Base-by-base conservation (phyloP, 2,113 vertebrate species). In the Notarius lentiginosus region DNA sequence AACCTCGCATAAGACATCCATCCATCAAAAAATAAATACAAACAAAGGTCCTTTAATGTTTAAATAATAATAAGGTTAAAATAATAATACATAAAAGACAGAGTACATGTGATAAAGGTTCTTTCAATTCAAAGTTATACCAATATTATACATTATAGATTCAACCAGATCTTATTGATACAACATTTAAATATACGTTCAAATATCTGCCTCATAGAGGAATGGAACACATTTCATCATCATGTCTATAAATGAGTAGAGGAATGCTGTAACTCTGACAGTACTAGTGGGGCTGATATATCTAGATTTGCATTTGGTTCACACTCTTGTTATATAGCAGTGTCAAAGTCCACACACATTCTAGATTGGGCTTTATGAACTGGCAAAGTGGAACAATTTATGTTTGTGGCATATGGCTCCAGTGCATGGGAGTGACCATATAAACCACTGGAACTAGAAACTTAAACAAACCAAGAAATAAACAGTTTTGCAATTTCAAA, bases 201-300 rank as follows among this genome's bases (percentile, higher is more conserved):
- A 72, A 76, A 79, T 79, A 18, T 58, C 30, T 79, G n/a, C 55
- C n/a, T 56, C 77, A 58, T 79, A 53, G 53, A 20, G 77, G 14
- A 47, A 79, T 79, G 27, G 15, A 58, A 58, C n/a, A 18, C n/a
- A 58, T 79, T 58, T 56, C n/a, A 58, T 79, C n/a, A 79, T 55
- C 24, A 5, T 79, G 2, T 79, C 24, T 79, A 51, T 5, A 51
- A 51, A 24, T 49, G 18, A 75, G 72, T 34, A 73, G 70, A 51
- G 49, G 53, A 56, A 20, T 79, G 53, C 22, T 79, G 15, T 79
- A 79, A 20, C 55, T 79, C n/a, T 56, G 20, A 79, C 11, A 80
- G n/a, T 58, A 58, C 76, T n/a, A 18, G 9, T 34, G 20, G 18
- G 30, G 79, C 8, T 9, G 0, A 24, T 41, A 80, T 61, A 61